Evolutionary conservation across 2,797 vertebrate species (phyloP), one percentile per base, ranked within the genome.

Genomic region (Distichodus sexfasciatus): DNA sequence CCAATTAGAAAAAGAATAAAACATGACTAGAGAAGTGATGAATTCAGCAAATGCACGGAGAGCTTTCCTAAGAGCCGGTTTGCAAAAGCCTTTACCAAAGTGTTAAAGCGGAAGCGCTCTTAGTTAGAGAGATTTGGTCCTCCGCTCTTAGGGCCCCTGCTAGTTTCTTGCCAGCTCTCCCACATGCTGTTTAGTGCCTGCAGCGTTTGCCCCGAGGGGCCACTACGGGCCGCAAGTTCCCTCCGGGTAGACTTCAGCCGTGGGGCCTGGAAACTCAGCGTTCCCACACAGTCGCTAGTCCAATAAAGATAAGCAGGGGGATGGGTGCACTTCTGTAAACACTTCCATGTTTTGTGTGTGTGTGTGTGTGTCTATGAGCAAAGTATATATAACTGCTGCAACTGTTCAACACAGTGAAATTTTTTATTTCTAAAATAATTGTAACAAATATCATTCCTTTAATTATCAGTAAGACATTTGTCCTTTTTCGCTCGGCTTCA

Each of bases 281-380:
- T 90, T 89, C 86, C 82, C 87, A 86, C 86, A 85, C 71, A 76
- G 77, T 55, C 65, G 80, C 84, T 81, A 79, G 72, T 55, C 76
- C 66, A 77, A 76, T 86, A 86, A 88, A 88, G 86, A 86, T 84
- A 83, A 84, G 72, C 2, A n/a, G 54, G 40, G 31, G 35, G 14
- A 0, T 54, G 67, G 72, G 35, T 69, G 33, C 62, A 76, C 74
- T 74, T 67, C 64, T 79, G 68, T 44, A 73, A 80, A 71, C 78
- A 72, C 57, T 40, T 24, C 23, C 14, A 5, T 76, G 54, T 75
- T 40, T 26, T 63, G 17, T 1, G 62, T 29, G 5, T 69, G 11
- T 43, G 7, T 63, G 44, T 63, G 63, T 2, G 2, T 40, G 58
- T 29, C 19, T 62, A 17, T 33, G 17, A 69, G 17, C 33, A 17